Base-by-base conservation (phyloP, 2,113 vertebrate genomes). In the Clarias batrachus region DNA sequence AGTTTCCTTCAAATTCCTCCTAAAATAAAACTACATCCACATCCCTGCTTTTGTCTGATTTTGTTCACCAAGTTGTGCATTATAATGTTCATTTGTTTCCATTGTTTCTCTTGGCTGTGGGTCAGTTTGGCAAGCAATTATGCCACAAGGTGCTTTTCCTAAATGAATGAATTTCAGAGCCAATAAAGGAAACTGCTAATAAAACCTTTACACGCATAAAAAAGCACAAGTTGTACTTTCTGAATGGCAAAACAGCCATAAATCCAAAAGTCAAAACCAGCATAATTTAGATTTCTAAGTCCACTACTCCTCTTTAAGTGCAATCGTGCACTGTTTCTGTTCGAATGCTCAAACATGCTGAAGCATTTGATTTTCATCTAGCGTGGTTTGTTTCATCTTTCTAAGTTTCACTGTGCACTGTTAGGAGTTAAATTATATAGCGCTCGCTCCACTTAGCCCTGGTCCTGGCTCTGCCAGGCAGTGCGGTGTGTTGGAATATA, bases 371-470 rank as follows among this genome's bases (percentile, higher is more conserved):
- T 85, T 85, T 85, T 30, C 60, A 60, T 90, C 30, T 56, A 62
- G 6, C 48, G 57, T 68, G 57, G 21, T 82, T 74, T 65, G 41
- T 86, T 48, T 80, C 52, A 60, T 86, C 77, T 89, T 59, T 90
- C 78, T 80, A 23, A 60, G 88, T 92, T 90, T 89, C 86, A 90
- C 90, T 88, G 82, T 77, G 52, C 41, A 85, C 71, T 81, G 81
- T 88, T 90, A 82, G 88, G 90, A 90, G 91, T 91, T 91, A 70
- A 91, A 89, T 90, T 88, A 88, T 85, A 82, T 87, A 90, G 85
- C 81, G 17, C 33, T 88, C 57, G 25, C 33, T 88, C 57, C 41
- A 23, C 30, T 23, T 23, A 41, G 83, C 59, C 30, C 70, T 82
- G 86, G 5, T 79, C 52, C 30, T 89, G 77, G 87, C 66, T 23